phyloP scores from a whole-genome alignment of 1,140 invertebrate species.

The Drosophila nikananu region DNA sequence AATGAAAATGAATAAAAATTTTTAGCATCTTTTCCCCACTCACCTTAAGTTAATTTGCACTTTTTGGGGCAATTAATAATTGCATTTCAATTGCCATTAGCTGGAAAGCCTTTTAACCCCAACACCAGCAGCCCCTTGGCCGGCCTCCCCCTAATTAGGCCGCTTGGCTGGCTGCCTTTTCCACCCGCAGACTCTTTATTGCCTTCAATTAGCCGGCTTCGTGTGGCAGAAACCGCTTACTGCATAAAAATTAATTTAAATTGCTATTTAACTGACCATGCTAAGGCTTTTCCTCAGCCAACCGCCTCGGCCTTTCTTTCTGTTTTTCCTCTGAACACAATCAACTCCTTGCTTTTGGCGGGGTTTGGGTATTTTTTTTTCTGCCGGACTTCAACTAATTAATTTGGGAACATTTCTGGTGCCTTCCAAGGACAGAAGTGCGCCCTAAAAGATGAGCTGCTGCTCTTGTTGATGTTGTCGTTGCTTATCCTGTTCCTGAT shows the following conservation, averaged over 20 bases:
- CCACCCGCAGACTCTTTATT: slow-evolving; percentile 40
- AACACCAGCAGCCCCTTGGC: background rate
- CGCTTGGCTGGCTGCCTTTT: slow-evolving; percentile 51
- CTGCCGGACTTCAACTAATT: slow-evolving; percentile 29
- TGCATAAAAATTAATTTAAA: slow-evolving; percentile 81
- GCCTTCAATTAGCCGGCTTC: slow-evolving; percentile 64
- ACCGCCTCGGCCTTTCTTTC: slow-evolving; percentile 27
- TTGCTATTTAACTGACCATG: slow-evolving; percentile 79
- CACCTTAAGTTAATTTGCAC: slow-evolving; percentile 32
- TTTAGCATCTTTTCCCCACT: slow-evolving; percentile 18
- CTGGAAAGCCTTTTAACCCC: slow-evolving; percentile 24
- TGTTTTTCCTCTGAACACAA: slow-evolving; percentile 11
- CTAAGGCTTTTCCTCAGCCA: slow-evolving; percentile 43
- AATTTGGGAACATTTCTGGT: slow-evolving; percentile 38
- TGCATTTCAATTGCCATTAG: slow-evolving; percentile 71
- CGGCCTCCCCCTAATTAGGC: slow-evolving; percentile 53
- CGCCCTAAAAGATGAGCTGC: background rate
- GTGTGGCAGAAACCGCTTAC: slow-evolving; percentile 47
- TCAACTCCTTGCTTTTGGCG: slow-evolving; percentile 22
- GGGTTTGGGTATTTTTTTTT: background rate
- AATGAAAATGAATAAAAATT: slow-evolving; percentile 36
- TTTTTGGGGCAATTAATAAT: slow-evolving; percentile 51
- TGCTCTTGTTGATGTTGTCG: slow-evolving; percentile 12
- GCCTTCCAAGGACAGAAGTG: slow-evolving; percentile 1
- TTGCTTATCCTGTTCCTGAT: slow-evolving; percentile 15